Evolutionary conservation across 1,140 invertebrate genomes (phyloP).

Genomic region (Panulirus ornatus): DNA sequence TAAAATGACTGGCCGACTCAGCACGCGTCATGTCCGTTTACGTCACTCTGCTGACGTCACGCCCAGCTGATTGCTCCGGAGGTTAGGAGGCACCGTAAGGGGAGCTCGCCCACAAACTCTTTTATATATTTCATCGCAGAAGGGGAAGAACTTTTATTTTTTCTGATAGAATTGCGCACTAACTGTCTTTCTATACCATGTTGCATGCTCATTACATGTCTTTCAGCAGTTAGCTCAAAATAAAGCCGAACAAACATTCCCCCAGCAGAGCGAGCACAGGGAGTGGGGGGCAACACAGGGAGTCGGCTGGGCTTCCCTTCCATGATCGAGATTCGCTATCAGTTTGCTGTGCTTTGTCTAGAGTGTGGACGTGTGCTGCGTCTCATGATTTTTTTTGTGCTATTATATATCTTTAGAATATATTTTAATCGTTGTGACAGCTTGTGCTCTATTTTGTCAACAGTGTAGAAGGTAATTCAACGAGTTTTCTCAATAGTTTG

Average conservation of each 20-base stretch:
- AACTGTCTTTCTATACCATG: not conserved
- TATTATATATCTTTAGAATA: conserved; percentile 33
- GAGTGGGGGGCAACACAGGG: conserved; percentile 51
- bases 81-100: conserved; percentile 44
- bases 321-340: conserved; percentile 21
- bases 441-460: conserved; percentile 10
- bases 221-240: not conserved
- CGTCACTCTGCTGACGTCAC: conserved; percentile 64
- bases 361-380: conserved; percentile 2
- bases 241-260: not conserved
- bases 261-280: conserved; percentile 31
- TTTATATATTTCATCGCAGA: not conserved
- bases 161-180: not conserved
- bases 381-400: conserved; percentile 5
- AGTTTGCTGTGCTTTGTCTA: conserved; percentile 44
- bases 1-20: conserved; percentile 53
- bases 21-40: conserved; percentile 41
- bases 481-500: not conserved
- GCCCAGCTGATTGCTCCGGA: conserved; percentile 59
- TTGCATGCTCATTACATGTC: not conserved
- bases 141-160: not conserved
- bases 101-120: not conserved
- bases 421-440: conserved; percentile 24
- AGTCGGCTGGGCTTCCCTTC: conserved; percentile 56
- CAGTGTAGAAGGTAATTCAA: conserved; percentile 30